A percentile compares a stretch with the other conserved stretches of the same genome.
Evolutionary conservation across 2,888 invertebrate species (phyloP).

Genomic region (Caenorhabditis becei): DNA sequence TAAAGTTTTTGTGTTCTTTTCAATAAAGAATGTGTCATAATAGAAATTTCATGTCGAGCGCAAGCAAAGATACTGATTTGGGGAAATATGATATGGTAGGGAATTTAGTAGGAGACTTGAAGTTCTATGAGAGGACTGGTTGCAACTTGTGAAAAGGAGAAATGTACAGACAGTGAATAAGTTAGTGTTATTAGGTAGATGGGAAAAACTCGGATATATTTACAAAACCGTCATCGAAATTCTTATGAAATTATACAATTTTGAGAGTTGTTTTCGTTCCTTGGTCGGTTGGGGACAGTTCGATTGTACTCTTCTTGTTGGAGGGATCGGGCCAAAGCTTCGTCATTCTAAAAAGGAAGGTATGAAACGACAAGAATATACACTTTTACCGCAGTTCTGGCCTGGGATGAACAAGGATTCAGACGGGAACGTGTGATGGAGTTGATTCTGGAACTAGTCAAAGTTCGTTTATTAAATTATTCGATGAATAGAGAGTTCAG

Average conservation of each 20-base stretch:
- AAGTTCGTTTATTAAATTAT: neutral
- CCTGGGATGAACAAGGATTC: slow-evolving; percentile 54
- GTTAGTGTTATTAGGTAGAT: no score
- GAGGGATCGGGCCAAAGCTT: slow-evolving; percentile 51
- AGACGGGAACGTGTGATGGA: slow-evolving; percentile 30
- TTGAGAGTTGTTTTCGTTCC: slow-evolving; percentile 16
- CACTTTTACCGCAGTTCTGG: slow-evolving; percentile 23
- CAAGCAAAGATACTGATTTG: neutral
- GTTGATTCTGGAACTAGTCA: slow-evolving; percentile 28
- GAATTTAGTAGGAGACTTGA: neutral
- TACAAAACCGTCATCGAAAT: neutral
- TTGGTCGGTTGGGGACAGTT: slow-evolving; percentile 5
- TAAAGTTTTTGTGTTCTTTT: no score
- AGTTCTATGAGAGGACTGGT: neutral
- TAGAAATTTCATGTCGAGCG: no score
- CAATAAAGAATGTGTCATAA: no score
- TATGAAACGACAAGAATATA: neutral
- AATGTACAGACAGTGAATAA: neutral
- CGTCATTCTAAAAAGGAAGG: slow-evolving; percentile 38
- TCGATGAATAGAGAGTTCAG: neutral
- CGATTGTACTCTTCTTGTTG: slow-evolving; percentile 61
- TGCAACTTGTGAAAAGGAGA: neutral
- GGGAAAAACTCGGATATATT: no score
- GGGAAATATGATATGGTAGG: neutral
- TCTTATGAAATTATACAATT: slow-evolving; percentile 21